Percentiles rank a stretch among this genome's conserved stretches.
Evolutionary conservation across 2,113 vertebrate species (phyloP).

Genomic region (Tachysurus fulvidraco): DNA sequence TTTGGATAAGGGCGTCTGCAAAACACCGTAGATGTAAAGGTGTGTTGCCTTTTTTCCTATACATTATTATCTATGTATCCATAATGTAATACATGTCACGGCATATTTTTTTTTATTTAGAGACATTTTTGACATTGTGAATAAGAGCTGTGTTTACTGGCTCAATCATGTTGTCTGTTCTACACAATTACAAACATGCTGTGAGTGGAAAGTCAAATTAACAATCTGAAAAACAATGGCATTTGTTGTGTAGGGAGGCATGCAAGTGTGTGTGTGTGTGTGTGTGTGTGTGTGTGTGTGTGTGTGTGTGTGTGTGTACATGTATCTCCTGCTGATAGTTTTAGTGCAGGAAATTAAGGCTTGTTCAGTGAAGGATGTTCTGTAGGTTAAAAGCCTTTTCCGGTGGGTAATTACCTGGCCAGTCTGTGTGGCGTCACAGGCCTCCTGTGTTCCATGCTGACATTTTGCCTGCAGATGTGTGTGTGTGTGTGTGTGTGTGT

Average conservation of each 20-base stretch:
- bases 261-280: neutral
- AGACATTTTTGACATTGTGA: neutral
- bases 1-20: too few species aligned
- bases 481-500: conserved; percentile 14
- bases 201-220: neutral
- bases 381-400: conserved; percentile 49
- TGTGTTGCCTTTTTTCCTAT: neutral
- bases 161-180: neutral
- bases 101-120: neutral
- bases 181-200: neutral
- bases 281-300: neutral
- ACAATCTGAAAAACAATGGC: neutral
- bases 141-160: neutral
- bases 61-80: neutral
- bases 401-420: conserved; percentile 59
- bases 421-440: conserved; percentile 52
- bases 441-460: conserved; percentile 50
- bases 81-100: neutral
- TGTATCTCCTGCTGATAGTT: conserved; percentile 4
- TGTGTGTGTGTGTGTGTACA: neutral
- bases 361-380: conserved; percentile 41
- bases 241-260: neutral
- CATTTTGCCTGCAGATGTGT: conserved; percentile 43
- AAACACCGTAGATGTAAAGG: too few species aligned
- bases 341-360: conserved; percentile 52